These are phyloP conservation scores for Arenaria interpres DNA, from an alignment of 2,113 vertebrate species.

Conservation along the genomic window DNA sequence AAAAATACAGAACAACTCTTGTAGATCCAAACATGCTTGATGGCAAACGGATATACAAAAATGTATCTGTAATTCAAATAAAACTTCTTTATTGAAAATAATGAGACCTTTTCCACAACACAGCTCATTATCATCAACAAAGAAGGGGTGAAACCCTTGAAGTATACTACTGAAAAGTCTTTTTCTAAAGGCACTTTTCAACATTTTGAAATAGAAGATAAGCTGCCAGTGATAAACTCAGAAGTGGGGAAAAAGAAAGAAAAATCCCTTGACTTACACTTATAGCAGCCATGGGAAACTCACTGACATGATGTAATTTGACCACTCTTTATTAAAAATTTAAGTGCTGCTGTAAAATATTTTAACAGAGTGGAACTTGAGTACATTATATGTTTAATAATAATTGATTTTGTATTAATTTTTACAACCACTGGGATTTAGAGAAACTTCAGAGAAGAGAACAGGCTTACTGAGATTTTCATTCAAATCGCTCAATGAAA, in stretches of 20 bases:
- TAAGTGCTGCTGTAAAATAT: background rate
- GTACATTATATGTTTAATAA: background rate
- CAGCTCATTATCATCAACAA: background rate
- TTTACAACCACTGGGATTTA: background rate
- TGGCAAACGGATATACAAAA: background rate
- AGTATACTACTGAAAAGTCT: background rate
- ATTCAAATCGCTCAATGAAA: background rate
- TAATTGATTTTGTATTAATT: background rate
- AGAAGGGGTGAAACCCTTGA: background rate
- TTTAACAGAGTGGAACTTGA: background rate
- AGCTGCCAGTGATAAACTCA: background rate
- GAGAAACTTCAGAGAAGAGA: background rate
- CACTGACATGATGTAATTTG: background rate
- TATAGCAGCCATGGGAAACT: background rate
- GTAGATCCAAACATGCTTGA: background rate
- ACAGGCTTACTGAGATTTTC: background rate
- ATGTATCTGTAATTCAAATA: background rate
- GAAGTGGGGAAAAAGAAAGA: background rate
- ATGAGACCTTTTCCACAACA: background rate
- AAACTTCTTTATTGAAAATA: background rate
- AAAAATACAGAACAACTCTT: background rate
- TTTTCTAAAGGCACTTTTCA: background rate
- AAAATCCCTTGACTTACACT: background rate
- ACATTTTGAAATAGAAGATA: conserved; percentile 1
- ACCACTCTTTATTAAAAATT: background rate